phyloP scores from a whole-genome alignment of 2,113 vertebrate species.

The Tachuris rubrigastra region DNA sequence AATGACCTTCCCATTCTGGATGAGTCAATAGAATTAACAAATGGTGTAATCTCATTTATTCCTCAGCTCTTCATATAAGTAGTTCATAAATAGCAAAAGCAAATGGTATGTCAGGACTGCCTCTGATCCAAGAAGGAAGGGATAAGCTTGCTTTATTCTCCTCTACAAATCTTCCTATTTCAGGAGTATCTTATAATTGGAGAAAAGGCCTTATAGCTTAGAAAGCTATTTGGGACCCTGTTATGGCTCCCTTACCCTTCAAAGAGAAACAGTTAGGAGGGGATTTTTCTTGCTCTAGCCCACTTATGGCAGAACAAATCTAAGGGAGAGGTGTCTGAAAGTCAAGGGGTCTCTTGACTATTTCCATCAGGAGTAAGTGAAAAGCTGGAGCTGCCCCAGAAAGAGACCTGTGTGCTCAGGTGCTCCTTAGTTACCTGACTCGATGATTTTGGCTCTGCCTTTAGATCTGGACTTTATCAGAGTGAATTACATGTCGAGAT shows the following conservation, averaged over 20 bases:
- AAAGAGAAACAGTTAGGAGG: neutral
- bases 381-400: neutral
- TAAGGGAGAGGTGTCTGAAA: neutral
- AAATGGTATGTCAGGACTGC: neutral
- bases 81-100: conserved; percentile 16
- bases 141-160: neutral
- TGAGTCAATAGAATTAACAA: conserved; percentile 65
- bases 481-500: neutral
- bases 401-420: neutral
- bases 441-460: neutral
- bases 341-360: neutral
- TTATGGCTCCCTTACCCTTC: neutral
- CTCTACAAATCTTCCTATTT: neutral
- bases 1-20: conserved; percentile 46
- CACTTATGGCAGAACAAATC: neutral
- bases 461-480: neutral
- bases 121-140: neutral
- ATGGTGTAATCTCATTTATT: conserved; percentile 58
- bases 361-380: neutral
- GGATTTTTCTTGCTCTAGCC: neutral
- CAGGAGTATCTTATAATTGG: neutral
- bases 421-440: neutral
- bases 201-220: neutral
- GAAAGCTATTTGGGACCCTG: neutral
- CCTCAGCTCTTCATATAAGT: neutral